Percentiles rank a stretch among this genome's conserved stretches.
These are phyloP conservation scores for Drosophila nannoptera DNA, from an alignment of 1,140 invertebrate species.

Conservation along the genomic window DNA sequence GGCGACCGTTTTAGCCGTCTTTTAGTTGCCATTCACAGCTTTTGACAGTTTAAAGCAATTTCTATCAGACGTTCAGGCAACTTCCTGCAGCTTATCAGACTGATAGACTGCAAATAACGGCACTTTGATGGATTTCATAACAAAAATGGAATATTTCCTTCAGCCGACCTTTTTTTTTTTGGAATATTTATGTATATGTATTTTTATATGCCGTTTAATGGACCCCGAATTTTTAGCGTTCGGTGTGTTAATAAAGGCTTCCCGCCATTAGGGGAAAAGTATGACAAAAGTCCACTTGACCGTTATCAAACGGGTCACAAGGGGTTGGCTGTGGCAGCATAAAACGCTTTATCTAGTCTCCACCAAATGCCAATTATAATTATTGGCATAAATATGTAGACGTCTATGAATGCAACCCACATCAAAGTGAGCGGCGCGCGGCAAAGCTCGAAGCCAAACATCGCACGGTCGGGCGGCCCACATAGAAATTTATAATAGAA, in stretches of 20 bases:
- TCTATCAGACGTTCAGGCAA: slow-evolving; percentile 17
- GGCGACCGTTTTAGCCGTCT: slow-evolving; percentile 6
- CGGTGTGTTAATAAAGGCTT: too few relatives aligned
- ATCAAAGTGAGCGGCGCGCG: slow-evolving; percentile 40
- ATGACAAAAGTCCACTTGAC: slow-evolving; percentile 52
- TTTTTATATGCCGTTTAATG: too few relatives aligned
- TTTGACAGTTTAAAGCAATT: slow-evolving; percentile 59
- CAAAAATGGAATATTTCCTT: too few relatives aligned
- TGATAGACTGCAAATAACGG: not conserved
- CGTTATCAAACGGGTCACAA: slow-evolving; percentile 54
- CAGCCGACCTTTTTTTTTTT: too few relatives aligned
- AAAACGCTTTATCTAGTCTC: slow-evolving; percentile 9
- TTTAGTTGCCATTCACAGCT: slow-evolving; percentile 55
- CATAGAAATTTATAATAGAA: not conserved
- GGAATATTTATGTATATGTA: too few relatives aligned
- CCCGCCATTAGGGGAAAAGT: slow-evolving; percentile 9
- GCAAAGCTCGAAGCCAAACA: not conserved
- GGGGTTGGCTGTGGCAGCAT: not conserved
- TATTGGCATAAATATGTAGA: slow-evolving; percentile 45
- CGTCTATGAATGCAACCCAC: slow-evolving; percentile 37
- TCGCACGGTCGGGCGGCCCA: not conserved
- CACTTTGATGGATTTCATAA: slow-evolving; percentile 10
- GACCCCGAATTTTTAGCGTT: too few relatives aligned
- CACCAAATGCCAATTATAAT: slow-evolving; percentile 65
- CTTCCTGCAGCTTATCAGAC: slow-evolving; percentile 14